Evolutionary conservation across 2,888 invertebrate species (phyloP), one percentile per base, ranked within the genome.

Genomic region (Rotaria macrura): DNA sequence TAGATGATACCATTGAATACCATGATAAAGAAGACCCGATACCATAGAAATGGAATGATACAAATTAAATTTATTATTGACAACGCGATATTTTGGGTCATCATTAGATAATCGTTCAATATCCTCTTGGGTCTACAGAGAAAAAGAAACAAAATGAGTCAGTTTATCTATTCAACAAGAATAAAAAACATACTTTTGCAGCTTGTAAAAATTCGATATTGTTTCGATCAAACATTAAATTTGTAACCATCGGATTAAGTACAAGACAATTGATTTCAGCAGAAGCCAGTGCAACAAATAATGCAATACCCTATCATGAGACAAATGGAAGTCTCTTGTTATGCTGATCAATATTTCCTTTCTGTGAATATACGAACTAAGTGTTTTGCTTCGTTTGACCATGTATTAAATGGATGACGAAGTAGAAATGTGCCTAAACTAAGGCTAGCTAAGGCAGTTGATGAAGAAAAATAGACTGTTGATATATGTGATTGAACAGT

Each of bases 1-100:
- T 14, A 79, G 79, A 79, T 79, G 79, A 43, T 79, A 79, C 79
- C 79, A 79, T 79, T 79, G 79, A n/a, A 79, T 14, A n/a, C 79
- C 79, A 79, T 79, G 79, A 43, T 79, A 79, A 2, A 43, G 23
- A 14, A 79, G n/a, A 43, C 79, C 79, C 20, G 79, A 43, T 10
- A n/a, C 79, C 79, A 79, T 40, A 12, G 79, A 79, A 4, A 79
- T 4, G 7, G 79, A 79, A 79, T 79, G 79, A 43, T 43, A 40
- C n/a, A 79, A 79, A 79, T 79, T 43, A 20, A 79, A 79, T 79
- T 79, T 79, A 79, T 79, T 79, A 79, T 43, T 79, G 9, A 79
- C 23, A 23, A 79, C 25, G n/a, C 79, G 79, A 43, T 79, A 79
- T 79, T 40, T 79, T 10, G 23, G 25, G 43, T 79, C 79, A n/a